Evolutionary conservation across 2,888 invertebrate species (phyloP).

Genomic region (Fabriciana adippe): DNA sequence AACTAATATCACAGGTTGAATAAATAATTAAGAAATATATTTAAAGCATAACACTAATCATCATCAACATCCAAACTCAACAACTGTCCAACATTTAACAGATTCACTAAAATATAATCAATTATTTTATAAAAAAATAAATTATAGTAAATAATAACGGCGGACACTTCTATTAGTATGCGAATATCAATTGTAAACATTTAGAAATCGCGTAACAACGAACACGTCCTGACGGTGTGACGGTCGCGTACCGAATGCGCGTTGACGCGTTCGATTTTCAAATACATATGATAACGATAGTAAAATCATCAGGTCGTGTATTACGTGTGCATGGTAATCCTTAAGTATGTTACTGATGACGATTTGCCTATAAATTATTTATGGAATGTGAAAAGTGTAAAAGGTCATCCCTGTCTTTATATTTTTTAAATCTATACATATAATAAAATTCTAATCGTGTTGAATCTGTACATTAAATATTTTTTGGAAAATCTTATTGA

Average conservation of each 20-base stretch:
- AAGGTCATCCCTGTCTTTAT: not conserved
- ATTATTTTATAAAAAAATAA: slow-evolving; percentile 66
- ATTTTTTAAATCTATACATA: not conserved
- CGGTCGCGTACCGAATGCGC: slow-evolving; percentile 54
- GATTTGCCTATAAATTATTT: not conserved
- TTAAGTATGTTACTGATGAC: slow-evolving; percentile 1
- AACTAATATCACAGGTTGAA: slow-evolving; percentile 75
- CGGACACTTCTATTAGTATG: slow-evolving; percentile 62
- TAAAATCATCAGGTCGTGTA: slow-evolving; percentile 23
- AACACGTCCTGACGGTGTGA: slow-evolving; percentile 52
- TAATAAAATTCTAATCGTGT: too few species aligned
- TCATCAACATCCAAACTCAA: slow-evolving; percentile 61
- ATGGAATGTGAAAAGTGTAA: not conserved
- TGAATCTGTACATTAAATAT: too few species aligned
- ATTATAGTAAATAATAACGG: slow-evolving; percentile 65
- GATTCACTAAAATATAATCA: slow-evolving; percentile 52
- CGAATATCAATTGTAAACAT: slow-evolving; percentile 57
- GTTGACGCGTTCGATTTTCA: slow-evolving; percentile 28
- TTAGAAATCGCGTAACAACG: slow-evolving; percentile 18
- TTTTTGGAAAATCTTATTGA: too few species aligned
- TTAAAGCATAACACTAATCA: slow-evolving; percentile 53
- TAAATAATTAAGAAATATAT: slow-evolving; percentile 56
- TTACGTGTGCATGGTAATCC: slow-evolving; percentile 13
- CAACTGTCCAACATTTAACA: slow-evolving; percentile 50
- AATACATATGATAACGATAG: slow-evolving; percentile 33